Evolutionary conservation across 2,888 invertebrate species (phyloP), one percentile per base, ranked within the genome.

Genomic region (Cloeon dipterum): DNA sequence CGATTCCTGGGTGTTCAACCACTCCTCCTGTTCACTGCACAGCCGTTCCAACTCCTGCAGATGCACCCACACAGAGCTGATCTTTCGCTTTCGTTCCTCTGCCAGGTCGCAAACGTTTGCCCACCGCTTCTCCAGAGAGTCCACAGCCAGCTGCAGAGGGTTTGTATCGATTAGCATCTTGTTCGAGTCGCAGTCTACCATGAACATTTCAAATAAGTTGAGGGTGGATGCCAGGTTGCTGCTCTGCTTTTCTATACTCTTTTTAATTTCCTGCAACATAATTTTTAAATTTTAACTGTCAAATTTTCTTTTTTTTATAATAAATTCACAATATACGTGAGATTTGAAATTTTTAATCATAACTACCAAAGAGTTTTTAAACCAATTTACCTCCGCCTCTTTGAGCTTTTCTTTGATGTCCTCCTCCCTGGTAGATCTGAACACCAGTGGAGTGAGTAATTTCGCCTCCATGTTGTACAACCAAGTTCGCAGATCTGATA

Each of bases 151-250:
- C 20, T 67, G 68, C 10, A 82, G 60, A 36, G 69, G 68, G 25
- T 74, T 68, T 0, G 72, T 68, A 42, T 76, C 72, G 37, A 79
- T 72, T 45, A 76, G 70, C 1, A 70, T 68, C 47, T 73, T 74
- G 54, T 71, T 68, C 0, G 70, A 63, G 45, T 79, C 76, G 3
- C 73, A 68, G 47, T 83, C 81, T 46, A 66, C 75, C 33, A 82
- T 57, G 2, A 83, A 57, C 33, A 79, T 63, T 47, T 83, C 79
- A 47, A 81, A 79, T 13, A 78, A 64, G 49, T 79, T 82, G 3
- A 85, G 55, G 0, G 81, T 70, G 49, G 82, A 78, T 2, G 74
- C 75, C 4, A 86, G 68, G 46, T 76, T 74, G 34, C 69, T 68
- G 50, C 79, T 79, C 49, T 82, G 74, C 14, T 68, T 63, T 52